Conservation (phyloP, 2,113 vertebrate species). For the Tapirus terrestris region DNA sequence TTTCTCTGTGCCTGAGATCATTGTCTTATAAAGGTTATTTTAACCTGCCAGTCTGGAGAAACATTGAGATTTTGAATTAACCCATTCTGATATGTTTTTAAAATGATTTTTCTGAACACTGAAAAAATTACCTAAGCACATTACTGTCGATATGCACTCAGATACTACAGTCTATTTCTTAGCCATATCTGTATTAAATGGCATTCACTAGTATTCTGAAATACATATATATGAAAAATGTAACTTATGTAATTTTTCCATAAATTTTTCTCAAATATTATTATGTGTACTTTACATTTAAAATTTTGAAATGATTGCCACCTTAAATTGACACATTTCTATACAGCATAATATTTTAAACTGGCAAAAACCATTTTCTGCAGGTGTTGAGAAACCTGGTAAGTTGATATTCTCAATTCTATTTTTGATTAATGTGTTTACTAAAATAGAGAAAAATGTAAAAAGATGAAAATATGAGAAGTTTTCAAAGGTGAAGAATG, state of each 20-base stretch:
- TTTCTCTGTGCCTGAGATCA: neutral
- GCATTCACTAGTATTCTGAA: neutral
- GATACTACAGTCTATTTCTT: neutral
- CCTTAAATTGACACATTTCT: neutral
- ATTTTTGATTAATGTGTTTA: neutral
- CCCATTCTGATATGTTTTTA: neutral
- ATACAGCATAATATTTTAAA: neutral
- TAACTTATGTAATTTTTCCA: neutral
- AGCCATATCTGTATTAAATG: neutral
- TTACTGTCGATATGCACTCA: neutral
- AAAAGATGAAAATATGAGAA: neutral
- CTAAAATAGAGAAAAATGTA: neutral
- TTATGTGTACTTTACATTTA: neutral
- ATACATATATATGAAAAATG: neutral
- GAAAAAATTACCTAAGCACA: neutral
- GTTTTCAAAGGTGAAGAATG: neutral
- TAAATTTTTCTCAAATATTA: neutral
- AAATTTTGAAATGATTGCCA: neutral
- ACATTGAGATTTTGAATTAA: neutral
- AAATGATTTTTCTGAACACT: neutral
- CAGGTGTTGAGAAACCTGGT: neutral
- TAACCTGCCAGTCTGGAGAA: neutral
- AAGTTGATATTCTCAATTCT: neutral
- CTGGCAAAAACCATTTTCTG: neutral
- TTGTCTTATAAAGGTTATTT: neutral